These are phyloP conservation scores for Conus betulinus DNA, from an alignment of 1,140 invertebrate genomes.

Conservation along the genomic window DNA sequence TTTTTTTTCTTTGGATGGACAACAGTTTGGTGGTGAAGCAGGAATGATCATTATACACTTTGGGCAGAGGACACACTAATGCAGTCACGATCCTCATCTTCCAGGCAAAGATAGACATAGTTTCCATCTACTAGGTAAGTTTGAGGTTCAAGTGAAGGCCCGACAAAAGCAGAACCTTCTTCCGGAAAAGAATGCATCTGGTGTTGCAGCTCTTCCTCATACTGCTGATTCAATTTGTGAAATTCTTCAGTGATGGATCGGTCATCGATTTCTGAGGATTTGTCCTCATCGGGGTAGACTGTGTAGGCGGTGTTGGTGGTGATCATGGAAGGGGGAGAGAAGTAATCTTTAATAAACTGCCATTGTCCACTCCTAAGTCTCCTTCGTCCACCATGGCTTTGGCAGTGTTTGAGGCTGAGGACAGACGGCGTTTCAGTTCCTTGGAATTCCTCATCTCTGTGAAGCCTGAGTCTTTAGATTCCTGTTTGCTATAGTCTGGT, in stretches of 20 bases:
- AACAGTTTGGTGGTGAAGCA: too few relatives aligned
- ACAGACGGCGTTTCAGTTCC: neutral
- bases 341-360: neutral
- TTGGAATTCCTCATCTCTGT: neutral
- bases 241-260: constrained; percentile 7
- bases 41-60: constrained; percentile 19
- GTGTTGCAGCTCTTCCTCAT: neutral
- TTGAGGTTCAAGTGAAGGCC: neutral
- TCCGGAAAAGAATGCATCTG: neutral
- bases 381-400: neutral
- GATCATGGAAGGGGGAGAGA: constrained; percentile 1
- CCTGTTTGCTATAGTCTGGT: constrained; percentile 6
- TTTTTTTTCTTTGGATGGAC: neutral
- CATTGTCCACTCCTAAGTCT: neutral
- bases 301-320: constrained; percentile 7
- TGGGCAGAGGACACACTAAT: constrained; percentile 28
- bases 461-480: constrained; percentile 8
- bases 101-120: neutral
- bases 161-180: neutral
- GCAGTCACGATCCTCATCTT: constrained; percentile 17
- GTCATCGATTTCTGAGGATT: neutral
- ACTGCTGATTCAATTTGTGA: constrained; percentile 11
- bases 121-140: too few relatives aligned
- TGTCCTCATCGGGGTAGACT: neutral
- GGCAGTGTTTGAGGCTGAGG: neutral